Base-by-base conservation (phyloP, 2,888 invertebrate species). In the Chrysolina americana region DNA sequence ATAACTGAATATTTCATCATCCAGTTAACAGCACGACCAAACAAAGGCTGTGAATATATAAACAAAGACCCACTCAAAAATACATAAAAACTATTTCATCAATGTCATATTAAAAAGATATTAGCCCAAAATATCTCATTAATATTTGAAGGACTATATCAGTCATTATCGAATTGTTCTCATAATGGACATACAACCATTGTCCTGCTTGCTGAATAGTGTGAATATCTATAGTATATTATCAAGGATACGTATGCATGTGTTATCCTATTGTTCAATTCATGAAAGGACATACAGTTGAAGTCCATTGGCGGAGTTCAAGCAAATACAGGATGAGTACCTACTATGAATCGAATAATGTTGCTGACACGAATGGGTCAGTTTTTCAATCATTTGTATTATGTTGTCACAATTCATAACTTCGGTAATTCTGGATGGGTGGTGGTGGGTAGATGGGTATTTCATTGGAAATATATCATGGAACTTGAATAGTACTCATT, bases 91-190 rank as follows among this genome's bases (percentile, higher is more conserved):
- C 21, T 64, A 47, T 65, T 23, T 47, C 65, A 28, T 65, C 48
- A 44, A 65, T 65, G 23, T 48, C 65, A 8, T 28, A 65, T 65
- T 65, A 65, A 47, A 65, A 65, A 47, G 10, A 41, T 47, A 47
- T 65, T 65, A 65, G 65, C 36, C 47, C 65, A 41, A 48, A 65
- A 47, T 41, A 23, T 23, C 11, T 65, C 65, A 48, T 65, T 47
- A 65, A 47, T 65, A 47, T 65, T 65, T 65, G 15, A 65, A 48
- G 15, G 23, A 10, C 65, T 48, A 36, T n/a, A 44, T 19, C 10
- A 48, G 65, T 65, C 65, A 65, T 65, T 65, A 65, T 48, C 21
- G 64, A 64, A 64, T 64, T 64, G 41, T 44, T 21, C 41, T 15
- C 3, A 4, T 59, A 59, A 59, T 59, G 59, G 59, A 36, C 59